These are phyloP conservation scores for Lutjanus erythropterus DNA, from an alignment of 2,113 vertebrate species.

Conservation along the genomic window DNA sequence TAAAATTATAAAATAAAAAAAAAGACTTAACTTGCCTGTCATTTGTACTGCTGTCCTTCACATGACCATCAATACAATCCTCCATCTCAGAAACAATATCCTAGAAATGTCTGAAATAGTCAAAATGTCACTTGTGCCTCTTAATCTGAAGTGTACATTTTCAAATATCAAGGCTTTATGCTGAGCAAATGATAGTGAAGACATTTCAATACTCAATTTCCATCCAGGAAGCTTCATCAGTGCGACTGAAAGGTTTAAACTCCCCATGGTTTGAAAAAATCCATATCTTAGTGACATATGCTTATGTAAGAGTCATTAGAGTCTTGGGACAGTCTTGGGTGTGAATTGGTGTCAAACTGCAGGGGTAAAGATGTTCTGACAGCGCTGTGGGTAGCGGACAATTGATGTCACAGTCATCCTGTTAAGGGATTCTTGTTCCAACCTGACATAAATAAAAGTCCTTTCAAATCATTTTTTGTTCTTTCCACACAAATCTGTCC, in stretches of 20 bases:
- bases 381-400: slow-evolving; percentile 19
- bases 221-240: neutral
- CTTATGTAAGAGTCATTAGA: slow-evolving; percentile 27
- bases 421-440: slow-evolving; percentile 13
- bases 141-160: neutral
- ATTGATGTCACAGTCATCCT: slow-evolving; percentile 6
- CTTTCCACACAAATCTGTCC: neutral
- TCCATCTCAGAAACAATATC: no score
- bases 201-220: neutral
- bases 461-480: slow-evolving; percentile 8
- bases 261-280: slow-evolving; percentile 21
- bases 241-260: neutral
- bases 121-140: neutral
- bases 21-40: no score
- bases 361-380: slow-evolving; percentile 23
- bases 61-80: no score
- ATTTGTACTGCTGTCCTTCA: no score
- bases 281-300: slow-evolving; percentile 32
- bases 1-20: no score
- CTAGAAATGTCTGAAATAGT: neutral
- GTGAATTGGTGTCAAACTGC: slow-evolving; percentile 42
- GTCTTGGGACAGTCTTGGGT: slow-evolving; percentile 8
- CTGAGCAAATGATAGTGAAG: neutral
- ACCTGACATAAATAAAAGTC: slow-evolving; percentile 8
- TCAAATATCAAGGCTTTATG: neutral